Percentiles rank a stretch among this genome's conserved stretches.
Conservation (phyloP, 2,888 invertebrate genomes). For the Tholera decimalis region DNA sequence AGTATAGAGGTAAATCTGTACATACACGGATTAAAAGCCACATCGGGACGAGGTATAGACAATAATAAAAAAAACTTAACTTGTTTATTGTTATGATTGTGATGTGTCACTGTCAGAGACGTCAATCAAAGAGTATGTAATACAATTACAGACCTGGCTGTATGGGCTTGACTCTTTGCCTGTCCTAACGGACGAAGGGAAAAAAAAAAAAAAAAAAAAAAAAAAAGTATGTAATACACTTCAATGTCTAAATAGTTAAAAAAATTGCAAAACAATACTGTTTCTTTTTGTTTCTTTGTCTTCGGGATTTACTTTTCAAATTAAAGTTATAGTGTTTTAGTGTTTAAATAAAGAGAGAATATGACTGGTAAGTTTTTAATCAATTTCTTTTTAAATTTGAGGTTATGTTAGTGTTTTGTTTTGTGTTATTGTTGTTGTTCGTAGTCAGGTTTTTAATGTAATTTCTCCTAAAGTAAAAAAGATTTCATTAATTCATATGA, state of each 20-base stretch:
- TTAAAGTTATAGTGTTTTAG: background rate
- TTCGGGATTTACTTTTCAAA: background rate
- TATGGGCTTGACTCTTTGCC: too few relatives aligned
- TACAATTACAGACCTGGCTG: too few relatives aligned
- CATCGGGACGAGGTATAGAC: background rate
- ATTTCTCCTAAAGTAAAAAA: background rate
- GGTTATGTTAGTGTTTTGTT: constrained; percentile 64
- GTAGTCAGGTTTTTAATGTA: background rate
- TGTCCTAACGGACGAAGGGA: too few relatives aligned
- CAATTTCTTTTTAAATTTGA: constrained; percentile 28
- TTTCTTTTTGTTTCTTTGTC: constrained; percentile 11
- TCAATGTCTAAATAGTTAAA: constrained; percentile 41
- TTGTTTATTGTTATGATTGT: constrained; percentile 32
- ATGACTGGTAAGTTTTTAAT: constrained; percentile 47
- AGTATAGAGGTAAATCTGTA: too few relatives aligned
- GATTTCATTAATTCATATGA: background rate
- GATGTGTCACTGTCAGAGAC: too few relatives aligned
- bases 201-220: too few relatives aligned
- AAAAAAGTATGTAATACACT: too few relatives aligned
- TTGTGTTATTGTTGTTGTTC: constrained; percentile 56
- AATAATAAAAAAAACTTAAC: constrained; percentile 5
- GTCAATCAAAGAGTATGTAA: too few relatives aligned
- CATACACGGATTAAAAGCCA: too few relatives aligned
- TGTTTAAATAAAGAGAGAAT: background rate
- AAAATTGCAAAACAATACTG: constrained; percentile 1